Evolutionary conservation across 2,113 vertebrate genomes (phyloP).

Genomic region (Cinclus mexicanus): DNA sequence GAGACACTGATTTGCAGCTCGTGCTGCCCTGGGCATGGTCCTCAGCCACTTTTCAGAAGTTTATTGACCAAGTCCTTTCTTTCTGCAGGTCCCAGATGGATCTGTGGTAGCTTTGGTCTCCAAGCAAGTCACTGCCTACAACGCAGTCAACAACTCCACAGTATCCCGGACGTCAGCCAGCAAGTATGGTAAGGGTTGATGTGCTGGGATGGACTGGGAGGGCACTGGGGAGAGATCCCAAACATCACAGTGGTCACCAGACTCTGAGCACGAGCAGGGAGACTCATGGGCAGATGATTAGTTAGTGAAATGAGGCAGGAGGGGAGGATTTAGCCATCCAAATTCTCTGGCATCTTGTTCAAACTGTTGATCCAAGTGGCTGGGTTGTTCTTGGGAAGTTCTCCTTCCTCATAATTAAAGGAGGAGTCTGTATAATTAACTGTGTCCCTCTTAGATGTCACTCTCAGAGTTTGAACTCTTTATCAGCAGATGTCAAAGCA

Average conservation of each 20-base stretch:
- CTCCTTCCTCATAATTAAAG: not conserved
- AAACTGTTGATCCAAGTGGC: not conserved
- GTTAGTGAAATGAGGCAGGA: not conserved
- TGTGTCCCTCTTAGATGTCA: not conserved
- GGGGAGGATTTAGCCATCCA: not conserved
- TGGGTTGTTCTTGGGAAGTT: not conserved
- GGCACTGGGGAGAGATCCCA: not conserved
- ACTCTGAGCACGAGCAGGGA: not conserved
- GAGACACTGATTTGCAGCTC: not conserved
- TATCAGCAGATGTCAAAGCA: not conserved
- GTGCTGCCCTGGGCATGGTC: not conserved
- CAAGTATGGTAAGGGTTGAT: slow-evolving; percentile 87
- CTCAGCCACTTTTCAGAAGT: not conserved
- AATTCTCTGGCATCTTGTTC: not conserved
- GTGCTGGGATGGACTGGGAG: not conserved
- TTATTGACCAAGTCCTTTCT: not conserved
- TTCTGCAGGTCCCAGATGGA: slow-evolving; percentile 88
- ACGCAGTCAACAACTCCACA: slow-evolving; percentile 95
- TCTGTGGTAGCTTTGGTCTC: slow-evolving; percentile 94
- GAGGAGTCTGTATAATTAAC: not conserved
- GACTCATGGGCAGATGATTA: too few species aligned
- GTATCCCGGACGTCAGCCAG: slow-evolving; percentile 96
- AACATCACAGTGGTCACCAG: accelerated
- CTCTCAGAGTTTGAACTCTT: not conserved
- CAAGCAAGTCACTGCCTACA: slow-evolving; percentile 97